Percentiles rank a stretch among this genome's conserved stretches.
Evolutionary conservation across 1,140 invertebrate species (phyloP).

Genomic region (Leptestheria dahalacensis): DNA sequence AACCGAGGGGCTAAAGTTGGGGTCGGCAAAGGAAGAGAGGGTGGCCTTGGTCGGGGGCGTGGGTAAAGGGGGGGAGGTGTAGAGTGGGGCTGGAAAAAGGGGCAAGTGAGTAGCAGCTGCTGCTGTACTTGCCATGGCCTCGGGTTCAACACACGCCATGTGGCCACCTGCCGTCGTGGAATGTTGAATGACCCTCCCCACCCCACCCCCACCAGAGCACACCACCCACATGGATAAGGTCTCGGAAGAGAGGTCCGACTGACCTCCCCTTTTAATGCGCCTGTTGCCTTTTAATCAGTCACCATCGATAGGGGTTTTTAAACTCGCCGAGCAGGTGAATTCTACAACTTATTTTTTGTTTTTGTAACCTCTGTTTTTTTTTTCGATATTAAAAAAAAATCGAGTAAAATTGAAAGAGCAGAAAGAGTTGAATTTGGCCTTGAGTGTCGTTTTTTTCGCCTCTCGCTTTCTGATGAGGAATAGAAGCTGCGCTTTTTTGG

Average conservation of each 20-base stretch:
- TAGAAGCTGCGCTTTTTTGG: too few relatives aligned
- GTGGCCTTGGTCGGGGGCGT: not conserved
- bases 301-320: too few relatives aligned
- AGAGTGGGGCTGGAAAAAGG: not conserved
- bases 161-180: conserved; percentile 12
- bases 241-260: not conserved
- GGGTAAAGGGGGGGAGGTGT: not conserved
- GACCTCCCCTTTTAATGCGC: too few relatives aligned
- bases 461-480: too few relatives aligned
- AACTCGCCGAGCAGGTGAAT: too few relatives aligned
- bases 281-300: too few relatives aligned
- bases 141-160: conserved; percentile 12
- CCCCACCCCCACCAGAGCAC: not conserved
- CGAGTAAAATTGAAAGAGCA: too few relatives aligned
- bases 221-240: not conserved
- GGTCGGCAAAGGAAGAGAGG: not conserved
- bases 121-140: not conserved
- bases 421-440: too few relatives aligned
- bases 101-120: not conserved
- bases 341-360: too few relatives aligned
- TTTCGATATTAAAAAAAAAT: too few relatives aligned
- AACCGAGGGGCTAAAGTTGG: not conserved
- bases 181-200: conserved; percentile 11
- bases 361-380: too few relatives aligned
- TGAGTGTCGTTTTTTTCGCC: too few relatives aligned